A percentile compares a stretch with the other conserved stretches of the same genome.
Conservation (phyloP, 2,888 invertebrate species). For the Yponomeuta plumbellus region DNA sequence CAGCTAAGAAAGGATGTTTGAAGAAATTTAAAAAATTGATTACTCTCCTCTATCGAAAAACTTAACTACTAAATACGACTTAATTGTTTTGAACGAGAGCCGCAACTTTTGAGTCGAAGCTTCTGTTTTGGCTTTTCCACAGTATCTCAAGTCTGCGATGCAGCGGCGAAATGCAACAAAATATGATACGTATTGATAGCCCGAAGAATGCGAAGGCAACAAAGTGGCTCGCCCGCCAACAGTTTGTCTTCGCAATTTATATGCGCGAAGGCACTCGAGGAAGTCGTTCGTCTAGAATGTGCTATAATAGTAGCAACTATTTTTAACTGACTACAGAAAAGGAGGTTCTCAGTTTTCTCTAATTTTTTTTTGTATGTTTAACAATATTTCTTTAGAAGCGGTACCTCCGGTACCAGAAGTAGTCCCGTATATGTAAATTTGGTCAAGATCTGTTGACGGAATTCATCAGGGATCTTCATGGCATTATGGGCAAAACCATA, state of each 20-base stretch:
- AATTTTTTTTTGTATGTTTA: background rate
- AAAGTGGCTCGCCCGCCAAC: constrained; percentile 32
- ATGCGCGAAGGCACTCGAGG: constrained; percentile 15
- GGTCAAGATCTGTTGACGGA: too few relatives aligned
- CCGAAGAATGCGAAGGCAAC: constrained; percentile 33
- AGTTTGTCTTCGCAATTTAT: constrained; percentile 29
- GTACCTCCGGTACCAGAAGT: too few relatives aligned
- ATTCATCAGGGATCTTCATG: too few relatives aligned
- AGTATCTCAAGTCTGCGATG: background rate
- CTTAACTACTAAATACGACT: background rate
- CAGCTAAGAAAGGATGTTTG: too few relatives aligned
- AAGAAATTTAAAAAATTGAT: too few relatives aligned
- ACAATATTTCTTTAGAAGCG: background rate
- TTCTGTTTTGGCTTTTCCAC: too few relatives aligned
- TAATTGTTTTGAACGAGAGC: background rate
- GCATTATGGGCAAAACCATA: too few relatives aligned
- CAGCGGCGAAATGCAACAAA: constrained; percentile 28
- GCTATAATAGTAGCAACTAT: background rate
- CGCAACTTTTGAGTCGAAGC: too few relatives aligned
- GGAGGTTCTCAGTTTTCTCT: background rate
- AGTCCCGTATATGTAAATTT: too few relatives aligned
- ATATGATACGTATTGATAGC: constrained; percentile 36
- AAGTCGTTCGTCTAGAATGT: background rate
- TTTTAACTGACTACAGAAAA: too few relatives aligned
- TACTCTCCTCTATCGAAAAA: too few relatives aligned